These are phyloP conservation scores for Chirona hameri DNA, from an alignment of 2,888 invertebrate species.

Conservation along the genomic window DNA sequence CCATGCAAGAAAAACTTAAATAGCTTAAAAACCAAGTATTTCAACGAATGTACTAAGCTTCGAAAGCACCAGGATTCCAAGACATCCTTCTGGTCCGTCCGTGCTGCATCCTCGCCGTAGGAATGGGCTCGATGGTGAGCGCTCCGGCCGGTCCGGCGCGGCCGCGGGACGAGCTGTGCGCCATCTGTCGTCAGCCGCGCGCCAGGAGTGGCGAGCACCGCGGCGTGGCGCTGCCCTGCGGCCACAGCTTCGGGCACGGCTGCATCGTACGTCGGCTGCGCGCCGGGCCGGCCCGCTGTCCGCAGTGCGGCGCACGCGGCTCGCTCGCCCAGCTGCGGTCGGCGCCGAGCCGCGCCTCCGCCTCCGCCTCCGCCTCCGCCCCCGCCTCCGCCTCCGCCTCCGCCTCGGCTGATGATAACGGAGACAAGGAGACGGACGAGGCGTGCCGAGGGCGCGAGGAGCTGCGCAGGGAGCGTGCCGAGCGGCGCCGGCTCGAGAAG, in stretches of 20 bases:
- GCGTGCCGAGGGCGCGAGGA: background rate
- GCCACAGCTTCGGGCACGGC: background rate
- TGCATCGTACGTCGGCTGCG: constrained; percentile 2
- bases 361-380: background rate
- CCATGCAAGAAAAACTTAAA: too few relatives aligned
- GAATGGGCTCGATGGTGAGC: background rate
- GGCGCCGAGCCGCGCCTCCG: background rate
- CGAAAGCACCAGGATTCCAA: too few relatives aligned
- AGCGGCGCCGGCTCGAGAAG: constrained; percentile 12
- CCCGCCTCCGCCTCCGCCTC: background rate
- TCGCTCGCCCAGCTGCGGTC: background rate
- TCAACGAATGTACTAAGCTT: too few relatives aligned
- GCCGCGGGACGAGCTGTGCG: background rate
- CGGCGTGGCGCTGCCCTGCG: background rate
- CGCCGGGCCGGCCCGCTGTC: background rate
- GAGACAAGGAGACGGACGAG: background rate
- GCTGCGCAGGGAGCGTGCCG: background rate
- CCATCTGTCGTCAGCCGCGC: background rate
- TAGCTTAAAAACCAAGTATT: too few relatives aligned
- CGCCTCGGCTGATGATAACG: background rate
- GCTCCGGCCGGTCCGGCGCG: background rate
- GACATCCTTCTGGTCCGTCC: too few relatives aligned
- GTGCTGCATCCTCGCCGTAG: background rate
- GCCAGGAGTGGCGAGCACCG: background rate
- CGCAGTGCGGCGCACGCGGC: background rate